Conservation (phyloP, 2,888 invertebrate species). For the Tinea trinotella region DNA sequence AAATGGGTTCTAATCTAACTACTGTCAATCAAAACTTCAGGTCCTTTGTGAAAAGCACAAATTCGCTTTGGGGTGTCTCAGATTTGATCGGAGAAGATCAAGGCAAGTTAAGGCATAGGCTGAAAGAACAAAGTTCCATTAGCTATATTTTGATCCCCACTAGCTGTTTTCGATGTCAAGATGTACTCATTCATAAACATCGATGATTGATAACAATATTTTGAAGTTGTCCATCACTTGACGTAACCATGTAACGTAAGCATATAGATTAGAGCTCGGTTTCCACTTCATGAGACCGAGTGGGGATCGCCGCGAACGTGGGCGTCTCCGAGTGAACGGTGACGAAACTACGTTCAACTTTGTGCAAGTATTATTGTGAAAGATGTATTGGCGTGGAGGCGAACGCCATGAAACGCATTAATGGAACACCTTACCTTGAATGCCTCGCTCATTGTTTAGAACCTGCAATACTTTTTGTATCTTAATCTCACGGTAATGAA, state of each 20-base stretch:
- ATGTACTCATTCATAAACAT: too few species aligned
- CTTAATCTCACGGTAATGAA: constrained; percentile 3
- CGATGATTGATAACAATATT: too few species aligned
- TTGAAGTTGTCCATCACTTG: not conserved
- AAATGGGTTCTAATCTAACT: too few species aligned
- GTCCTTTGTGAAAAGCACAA: too few species aligned
- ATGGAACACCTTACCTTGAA: constrained; percentile 14
- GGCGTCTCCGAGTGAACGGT: constrained; percentile 54
- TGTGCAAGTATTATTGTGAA: constrained; percentile 62
- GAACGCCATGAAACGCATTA: constrained; percentile 21
- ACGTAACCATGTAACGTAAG: not conserved
- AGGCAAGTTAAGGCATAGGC: too few species aligned
- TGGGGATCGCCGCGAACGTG: constrained; percentile 37
- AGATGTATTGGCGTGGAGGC: constrained; percentile 54
- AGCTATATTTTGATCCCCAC: too few species aligned
- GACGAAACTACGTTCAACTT: constrained; percentile 59
- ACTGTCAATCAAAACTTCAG: too few species aligned
- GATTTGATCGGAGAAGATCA: too few species aligned
- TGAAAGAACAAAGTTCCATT: too few species aligned
- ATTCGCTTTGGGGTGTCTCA: too few species aligned
- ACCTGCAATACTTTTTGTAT: not conserved
- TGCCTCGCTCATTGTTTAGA: constrained; percentile 1
- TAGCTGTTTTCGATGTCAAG: too few species aligned
- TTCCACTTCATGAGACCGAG: constrained; percentile 13
- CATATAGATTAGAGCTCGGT: not conserved